Conservation (phyloP, 2,888 invertebrate genomes). For the Cinara cedri region DNA sequence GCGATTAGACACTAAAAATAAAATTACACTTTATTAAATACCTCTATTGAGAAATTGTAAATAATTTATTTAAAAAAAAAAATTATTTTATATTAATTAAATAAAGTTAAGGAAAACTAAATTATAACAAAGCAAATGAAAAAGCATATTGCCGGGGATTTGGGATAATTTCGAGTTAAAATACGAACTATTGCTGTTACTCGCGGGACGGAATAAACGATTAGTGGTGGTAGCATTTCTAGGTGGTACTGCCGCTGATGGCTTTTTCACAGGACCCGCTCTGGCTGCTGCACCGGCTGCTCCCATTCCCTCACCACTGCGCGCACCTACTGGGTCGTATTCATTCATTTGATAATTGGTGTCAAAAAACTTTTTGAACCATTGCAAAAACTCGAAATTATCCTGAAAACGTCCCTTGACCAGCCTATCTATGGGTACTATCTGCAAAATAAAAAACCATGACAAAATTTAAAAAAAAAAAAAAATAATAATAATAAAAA, state of each 20-base stretch:
- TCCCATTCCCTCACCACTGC: slow-evolving; percentile 86
- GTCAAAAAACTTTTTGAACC: slow-evolving; percentile 99
- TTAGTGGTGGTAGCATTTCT: slow-evolving; percentile 56
- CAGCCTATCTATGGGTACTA: slow-evolving; percentile 90
- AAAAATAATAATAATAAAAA: slow-evolving; percentile 9
- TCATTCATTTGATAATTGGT: slow-evolving; percentile 96
- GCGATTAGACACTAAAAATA: slow-evolving; percentile 48
- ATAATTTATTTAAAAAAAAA: background rate
- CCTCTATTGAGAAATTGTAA: background rate
- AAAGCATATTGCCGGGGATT: slow-evolving; percentile 63
- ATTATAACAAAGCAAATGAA: slow-evolving; percentile 59
- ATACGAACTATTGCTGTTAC: slow-evolving; percentile 56
- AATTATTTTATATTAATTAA: too few species aligned
- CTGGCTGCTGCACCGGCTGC: slow-evolving; percentile 72
- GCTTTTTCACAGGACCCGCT: slow-evolving; percentile 62
- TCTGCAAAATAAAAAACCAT: slow-evolving; percentile 68
- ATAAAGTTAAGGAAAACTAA: background rate
- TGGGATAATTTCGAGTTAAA: slow-evolving; percentile 54
- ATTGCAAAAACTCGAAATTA: slow-evolving; percentile 99
- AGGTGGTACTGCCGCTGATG: slow-evolving; percentile 57
- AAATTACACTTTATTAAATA: background rate
- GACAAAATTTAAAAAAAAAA: slow-evolving; percentile 7
- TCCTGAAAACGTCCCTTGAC: slow-evolving; percentile 99
- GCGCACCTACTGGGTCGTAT: slow-evolving; percentile 86
- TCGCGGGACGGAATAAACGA: slow-evolving; percentile 54